Conservation (phyloP, 2,113 vertebrate species). For the Mesocricetus auratus region DNA sequence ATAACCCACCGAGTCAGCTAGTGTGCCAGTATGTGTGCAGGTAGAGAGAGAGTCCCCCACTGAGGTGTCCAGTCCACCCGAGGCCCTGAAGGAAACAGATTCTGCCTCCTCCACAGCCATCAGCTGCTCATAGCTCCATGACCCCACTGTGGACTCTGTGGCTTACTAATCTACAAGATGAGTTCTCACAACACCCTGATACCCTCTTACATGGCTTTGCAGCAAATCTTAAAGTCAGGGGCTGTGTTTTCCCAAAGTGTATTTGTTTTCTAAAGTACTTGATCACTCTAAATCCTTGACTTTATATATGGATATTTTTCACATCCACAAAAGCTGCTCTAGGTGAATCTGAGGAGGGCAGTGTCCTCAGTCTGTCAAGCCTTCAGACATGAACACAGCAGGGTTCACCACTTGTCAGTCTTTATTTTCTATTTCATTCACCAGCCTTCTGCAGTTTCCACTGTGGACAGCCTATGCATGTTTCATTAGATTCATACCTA, state of each 20-base stretch:
- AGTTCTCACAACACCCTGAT: not conserved
- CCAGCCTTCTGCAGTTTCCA: not conserved
- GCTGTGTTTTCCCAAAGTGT: not conserved
- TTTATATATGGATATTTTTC: not conserved
- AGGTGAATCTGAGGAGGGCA: not conserved
- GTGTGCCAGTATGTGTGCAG: not conserved
- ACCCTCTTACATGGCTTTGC: not conserved
- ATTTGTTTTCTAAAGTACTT: slow-evolving; percentile 13
- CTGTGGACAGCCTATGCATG: not conserved
- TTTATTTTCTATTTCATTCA: not conserved
- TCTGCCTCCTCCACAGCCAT: not conserved
- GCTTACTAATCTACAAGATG: not conserved
- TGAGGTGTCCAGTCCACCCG: not conserved
- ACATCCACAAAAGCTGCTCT: not conserved
- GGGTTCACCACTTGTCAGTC: not conserved
- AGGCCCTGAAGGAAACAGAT: not conserved
- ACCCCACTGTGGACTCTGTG: not conserved
- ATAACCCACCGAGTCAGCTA: not conserved
- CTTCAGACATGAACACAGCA: not conserved
- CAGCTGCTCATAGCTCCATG: not conserved
- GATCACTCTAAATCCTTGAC: not conserved
- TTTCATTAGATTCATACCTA: not conserved
- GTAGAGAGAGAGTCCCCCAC: not conserved
- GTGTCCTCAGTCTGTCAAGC: not conserved
- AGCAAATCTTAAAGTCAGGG: not conserved